Percentiles rank a stretch among this genome's conserved stretches.
phyloP scores from a whole-genome alignment of 2,113 vertebrate genomes.

The Chrysemys picta region DNA sequence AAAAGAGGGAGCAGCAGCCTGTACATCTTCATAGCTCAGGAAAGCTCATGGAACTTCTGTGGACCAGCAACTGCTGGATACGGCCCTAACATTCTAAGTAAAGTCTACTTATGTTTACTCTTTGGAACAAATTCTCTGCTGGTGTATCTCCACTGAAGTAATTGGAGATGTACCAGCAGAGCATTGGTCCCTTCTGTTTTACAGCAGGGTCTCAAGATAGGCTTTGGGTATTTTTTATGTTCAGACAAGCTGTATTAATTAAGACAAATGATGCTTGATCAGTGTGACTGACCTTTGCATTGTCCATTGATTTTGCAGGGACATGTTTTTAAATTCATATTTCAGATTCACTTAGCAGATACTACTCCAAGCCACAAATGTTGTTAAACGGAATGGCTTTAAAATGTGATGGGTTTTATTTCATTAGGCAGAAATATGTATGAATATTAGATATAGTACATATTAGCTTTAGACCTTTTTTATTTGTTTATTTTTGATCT shows the following conservation, averaged over 20 bases:
- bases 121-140: not conserved
- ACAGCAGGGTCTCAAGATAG: not conserved
- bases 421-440: constrained; percentile 48
- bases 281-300: constrained; percentile 33
- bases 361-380: constrained; percentile 44
- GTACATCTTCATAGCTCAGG: not conserved
- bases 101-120: not conserved
- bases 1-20: not conserved
- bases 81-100: not conserved
- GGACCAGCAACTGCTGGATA: not conserved
- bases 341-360: constrained; percentile 39
- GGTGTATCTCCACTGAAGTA: not conserved
- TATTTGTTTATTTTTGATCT: constrained; percentile 9
- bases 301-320: constrained; percentile 45
- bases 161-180: not conserved
- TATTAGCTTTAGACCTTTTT: not conserved
- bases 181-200: constrained; percentile 11
- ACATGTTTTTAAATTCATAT: constrained; percentile 42
- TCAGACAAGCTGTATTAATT: constrained; percentile 16
- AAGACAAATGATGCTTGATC: constrained; percentile 54
- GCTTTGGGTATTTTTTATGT: not conserved
- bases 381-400: constrained; percentile 50
- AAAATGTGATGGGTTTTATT: constrained; percentile 60
- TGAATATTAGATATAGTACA: constrained; percentile 55
- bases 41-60: not conserved